Base-by-base conservation (phyloP, 2,797 vertebrate species). In the Oryzias dopingdopingensis region DNA sequence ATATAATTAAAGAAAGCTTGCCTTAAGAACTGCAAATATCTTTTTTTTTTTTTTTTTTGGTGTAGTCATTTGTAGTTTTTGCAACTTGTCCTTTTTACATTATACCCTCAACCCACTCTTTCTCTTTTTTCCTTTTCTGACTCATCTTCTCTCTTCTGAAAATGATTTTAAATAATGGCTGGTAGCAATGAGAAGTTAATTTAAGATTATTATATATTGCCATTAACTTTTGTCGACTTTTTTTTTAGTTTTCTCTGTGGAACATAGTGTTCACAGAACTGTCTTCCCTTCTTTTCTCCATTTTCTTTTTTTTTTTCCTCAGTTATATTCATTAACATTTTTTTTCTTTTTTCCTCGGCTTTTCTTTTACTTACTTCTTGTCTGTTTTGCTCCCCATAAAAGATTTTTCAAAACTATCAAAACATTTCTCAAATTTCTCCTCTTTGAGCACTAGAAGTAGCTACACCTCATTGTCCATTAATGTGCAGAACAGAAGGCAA, bases 181-280 rank as follows among this genome's bases (percentile, higher is more conserved):
- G 71, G 89, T 92, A 92, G 93, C 92, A 91, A 92, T 92, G 82
- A 86, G 88, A 95, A 96, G 91, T 93, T 95, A 92, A 95, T 96
- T 95, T 95, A 89, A 93, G 91, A 93, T 94, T 82, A 87, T 92
- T 91, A 93, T 94, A 91, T 91, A 92, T 89, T 92, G 92, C 88
- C 91, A 92, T 94, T 95, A 92, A 93, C 94, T 94, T 93, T 80
- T 81, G 70, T 69, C 89, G 87, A 87, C 87, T 77, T 80, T 85
- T 37, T 22, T 84, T 92, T 64, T 84, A 66, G 59, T 65, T 80
- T 67, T 54, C 58, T 47, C 67, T 72, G 57, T 37, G 32, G 32
- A 37, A 37, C 32, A 37, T 37, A 10, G 32, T 37, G 32, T 37
- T 37, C 32, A 37, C 32, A 12, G 32, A 37, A 37, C 12, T 13